Evolutionary conservation across 2,113 vertebrate species (phyloP).

Genomic region (Perognathus longimembris): DNA sequence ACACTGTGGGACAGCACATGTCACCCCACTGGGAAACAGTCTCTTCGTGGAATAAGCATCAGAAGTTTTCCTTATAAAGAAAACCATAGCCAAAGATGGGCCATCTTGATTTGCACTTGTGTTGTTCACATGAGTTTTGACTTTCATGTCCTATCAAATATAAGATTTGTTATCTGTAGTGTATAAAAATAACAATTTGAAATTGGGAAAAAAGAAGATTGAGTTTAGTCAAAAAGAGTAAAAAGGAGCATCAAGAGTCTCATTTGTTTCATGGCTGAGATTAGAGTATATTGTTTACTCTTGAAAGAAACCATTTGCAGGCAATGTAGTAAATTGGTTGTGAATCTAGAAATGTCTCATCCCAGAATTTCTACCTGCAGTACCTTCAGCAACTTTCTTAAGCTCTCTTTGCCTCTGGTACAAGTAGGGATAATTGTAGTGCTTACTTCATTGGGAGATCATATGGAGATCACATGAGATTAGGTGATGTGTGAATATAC

Average conservation of each 20-base stretch:
- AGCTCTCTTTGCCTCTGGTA: not conserved
- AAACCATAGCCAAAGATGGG: not conserved
- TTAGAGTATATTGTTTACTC: not conserved
- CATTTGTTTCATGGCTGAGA: not conserved
- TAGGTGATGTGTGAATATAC: not conserved
- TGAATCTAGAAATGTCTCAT: not conserved
- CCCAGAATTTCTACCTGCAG: not conserved
- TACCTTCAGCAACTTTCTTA: not conserved
- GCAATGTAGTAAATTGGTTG: not conserved
- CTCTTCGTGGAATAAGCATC: not conserved
- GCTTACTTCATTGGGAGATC: not conserved
- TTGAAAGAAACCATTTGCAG: not conserved
- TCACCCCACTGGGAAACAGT: not conserved
- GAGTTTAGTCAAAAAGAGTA: not conserved
- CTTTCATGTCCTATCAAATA: not conserved
- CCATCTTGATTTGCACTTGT: not conserved
- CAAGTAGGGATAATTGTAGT: not conserved
- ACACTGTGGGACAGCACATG: not conserved
- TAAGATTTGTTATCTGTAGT: not conserved
- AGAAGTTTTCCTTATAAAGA: not conserved
- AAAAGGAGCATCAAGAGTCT: not conserved
- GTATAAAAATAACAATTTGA: not conserved
- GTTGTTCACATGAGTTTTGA: not conserved
- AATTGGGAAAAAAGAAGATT: not conserved
- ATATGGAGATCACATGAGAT: conserved; percentile 14